These are phyloP conservation scores for Motacilla alba DNA, from an alignment of 2,113 vertebrate genomes.

Conservation along the genomic window DNA sequence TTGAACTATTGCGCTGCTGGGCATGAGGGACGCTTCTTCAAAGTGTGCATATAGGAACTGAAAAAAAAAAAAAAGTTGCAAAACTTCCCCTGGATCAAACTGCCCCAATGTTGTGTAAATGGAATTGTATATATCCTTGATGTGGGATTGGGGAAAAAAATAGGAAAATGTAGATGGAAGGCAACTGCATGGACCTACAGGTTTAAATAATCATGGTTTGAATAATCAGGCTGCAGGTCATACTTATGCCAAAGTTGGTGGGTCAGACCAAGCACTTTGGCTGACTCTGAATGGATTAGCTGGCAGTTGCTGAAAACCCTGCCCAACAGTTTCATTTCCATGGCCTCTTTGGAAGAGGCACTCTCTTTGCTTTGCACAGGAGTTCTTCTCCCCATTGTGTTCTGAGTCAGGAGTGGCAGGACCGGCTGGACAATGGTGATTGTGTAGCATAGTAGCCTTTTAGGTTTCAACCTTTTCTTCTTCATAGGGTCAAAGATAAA, in stretches of 20 bases:
- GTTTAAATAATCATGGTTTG: not conserved
- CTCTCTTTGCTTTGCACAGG: constrained; percentile 42
- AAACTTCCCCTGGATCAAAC: not conserved
- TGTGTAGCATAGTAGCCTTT: constrained; percentile 51
- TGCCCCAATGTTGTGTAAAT: not conserved
- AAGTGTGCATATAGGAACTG: not conserved
- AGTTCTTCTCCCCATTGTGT: constrained; percentile 49
- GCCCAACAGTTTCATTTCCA: constrained; percentile 61
- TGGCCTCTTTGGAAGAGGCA: constrained; percentile 56
- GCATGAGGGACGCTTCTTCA: not conserved
- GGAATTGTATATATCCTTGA: not conserved
- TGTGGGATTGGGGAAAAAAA: not conserved
- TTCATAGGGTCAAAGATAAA: constrained; percentile 56
- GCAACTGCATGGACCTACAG: not conserved
- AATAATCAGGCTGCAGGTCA: not conserved
- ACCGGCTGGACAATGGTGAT: constrained; percentile 27
- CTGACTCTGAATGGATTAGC: constrained; percentile 30
- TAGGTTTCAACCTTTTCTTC: constrained; percentile 63
- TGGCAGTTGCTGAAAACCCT: constrained; percentile 40
- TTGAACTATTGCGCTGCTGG: not conserved
- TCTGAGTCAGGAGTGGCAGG: constrained; percentile 39
- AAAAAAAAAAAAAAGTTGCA: not conserved
- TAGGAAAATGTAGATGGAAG: not conserved
- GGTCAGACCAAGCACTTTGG: constrained; percentile 45
- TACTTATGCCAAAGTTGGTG: not conserved